These are phyloP conservation scores for Carduelis carduelis DNA, from an alignment of 2,797 vertebrate genomes.

Conservation along the genomic window DNA sequence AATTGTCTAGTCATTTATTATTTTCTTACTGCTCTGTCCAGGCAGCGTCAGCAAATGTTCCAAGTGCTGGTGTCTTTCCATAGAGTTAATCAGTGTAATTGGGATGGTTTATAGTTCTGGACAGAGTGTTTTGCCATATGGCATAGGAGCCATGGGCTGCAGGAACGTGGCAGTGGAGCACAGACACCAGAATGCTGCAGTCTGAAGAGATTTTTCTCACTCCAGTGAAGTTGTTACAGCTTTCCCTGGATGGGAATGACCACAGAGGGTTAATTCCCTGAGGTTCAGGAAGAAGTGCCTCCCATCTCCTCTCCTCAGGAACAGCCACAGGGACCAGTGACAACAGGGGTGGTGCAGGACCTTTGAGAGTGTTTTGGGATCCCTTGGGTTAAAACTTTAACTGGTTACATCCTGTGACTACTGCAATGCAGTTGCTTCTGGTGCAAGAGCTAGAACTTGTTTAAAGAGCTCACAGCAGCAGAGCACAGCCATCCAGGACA, in stretches of 20 bases:
- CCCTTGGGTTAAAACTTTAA: slow-evolving; percentile 25
- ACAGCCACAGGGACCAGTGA: neutral
- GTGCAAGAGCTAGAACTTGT: slow-evolving; percentile 27
- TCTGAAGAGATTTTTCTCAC: neutral
- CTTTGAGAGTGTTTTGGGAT: neutral
- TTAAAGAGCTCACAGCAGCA: slow-evolving; percentile 7
- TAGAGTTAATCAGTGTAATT: slow-evolving; percentile 61
- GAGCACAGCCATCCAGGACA: neutral
- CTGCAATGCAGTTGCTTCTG: slow-evolving; percentile 57
- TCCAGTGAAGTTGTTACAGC: neutral
- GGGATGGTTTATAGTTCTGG: slow-evolving; percentile 29
- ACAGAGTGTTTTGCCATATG: slow-evolving; percentile 30
- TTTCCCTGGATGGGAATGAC: neutral
- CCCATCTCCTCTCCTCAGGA: neutral
- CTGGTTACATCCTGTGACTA: neutral
- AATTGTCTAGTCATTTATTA: slow-evolving; percentile 2
- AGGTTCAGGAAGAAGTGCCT: neutral
- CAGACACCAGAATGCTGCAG: neutral
- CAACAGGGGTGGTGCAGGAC: neutral
- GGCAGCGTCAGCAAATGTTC: neutral
- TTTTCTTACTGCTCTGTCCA: neutral
- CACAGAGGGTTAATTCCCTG: neutral
- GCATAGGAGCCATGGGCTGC: neutral
- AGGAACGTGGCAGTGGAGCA: neutral
- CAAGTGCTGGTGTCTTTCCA: slow-evolving; percentile 31